Percentiles rank a stretch among this genome's conserved stretches.
Evolutionary conservation across 2,888 invertebrate species (phyloP).

Genomic region (Tetramorium bicarinatum): DNA sequence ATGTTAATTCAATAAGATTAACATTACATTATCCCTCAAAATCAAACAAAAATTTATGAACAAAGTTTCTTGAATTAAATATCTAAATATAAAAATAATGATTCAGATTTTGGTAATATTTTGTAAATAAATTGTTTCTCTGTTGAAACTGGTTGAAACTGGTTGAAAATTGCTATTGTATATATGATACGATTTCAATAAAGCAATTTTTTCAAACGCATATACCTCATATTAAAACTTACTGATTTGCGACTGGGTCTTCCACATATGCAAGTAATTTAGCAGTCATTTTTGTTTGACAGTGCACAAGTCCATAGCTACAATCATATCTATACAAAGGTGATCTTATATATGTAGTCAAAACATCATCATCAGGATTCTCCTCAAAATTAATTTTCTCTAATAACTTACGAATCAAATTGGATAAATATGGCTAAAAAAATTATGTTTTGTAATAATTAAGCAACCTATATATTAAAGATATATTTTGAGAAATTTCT

Average conservation of each 20-base stretch:
- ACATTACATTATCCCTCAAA: background rate
- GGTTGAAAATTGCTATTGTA: background rate
- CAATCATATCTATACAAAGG: too few relatives aligned
- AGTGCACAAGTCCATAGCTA: constrained; percentile 47
- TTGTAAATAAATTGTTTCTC: background rate
- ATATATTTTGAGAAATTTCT: background rate
- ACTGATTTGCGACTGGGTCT: constrained; percentile 51
- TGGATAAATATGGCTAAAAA: too few relatives aligned
- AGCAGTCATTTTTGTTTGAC: constrained; percentile 60
- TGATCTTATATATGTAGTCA: too few relatives aligned
- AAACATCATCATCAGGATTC: background rate
- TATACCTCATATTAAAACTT: background rate
- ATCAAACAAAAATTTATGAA: background rate
- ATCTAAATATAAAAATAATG: background rate
- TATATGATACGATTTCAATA: background rate
- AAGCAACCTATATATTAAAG: background rate
- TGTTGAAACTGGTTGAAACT: background rate
- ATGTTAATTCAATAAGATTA: background rate
- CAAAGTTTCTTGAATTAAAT: background rate
- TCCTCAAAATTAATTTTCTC: too few relatives aligned
- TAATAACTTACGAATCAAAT: too few relatives aligned
- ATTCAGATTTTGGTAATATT: background rate
- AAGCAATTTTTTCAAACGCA: background rate
- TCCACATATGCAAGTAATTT: constrained; percentile 64
- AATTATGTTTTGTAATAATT: background rate